Evolutionary conservation across 2,797 vertebrate species (phyloP).

Genomic region (Varecia variegata): DNA sequence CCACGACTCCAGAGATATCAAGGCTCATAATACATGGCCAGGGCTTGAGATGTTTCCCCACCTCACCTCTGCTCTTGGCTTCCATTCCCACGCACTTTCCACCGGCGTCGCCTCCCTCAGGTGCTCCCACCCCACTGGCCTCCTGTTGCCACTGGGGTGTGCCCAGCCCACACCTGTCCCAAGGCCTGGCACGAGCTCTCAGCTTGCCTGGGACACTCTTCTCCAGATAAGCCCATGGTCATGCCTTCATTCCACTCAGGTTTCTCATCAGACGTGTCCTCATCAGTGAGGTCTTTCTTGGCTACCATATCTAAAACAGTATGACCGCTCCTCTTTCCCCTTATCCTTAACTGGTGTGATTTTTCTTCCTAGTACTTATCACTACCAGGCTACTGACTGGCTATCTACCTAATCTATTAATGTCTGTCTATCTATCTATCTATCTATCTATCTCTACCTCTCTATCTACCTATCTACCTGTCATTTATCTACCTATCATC

Average conservation of each 20-base stretch:
- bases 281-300: not conserved
- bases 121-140: not conserved
- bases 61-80: not conserved
- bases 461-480: not conserved
- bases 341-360: not conserved
- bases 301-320: not conserved
- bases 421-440: too few relatives aligned
- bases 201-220: not conserved
- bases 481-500: not conserved
- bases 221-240: too few relatives aligned
- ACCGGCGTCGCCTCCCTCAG: not conserved
- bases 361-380: not conserved
- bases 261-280: not conserved
- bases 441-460: too few relatives aligned
- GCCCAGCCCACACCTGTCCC: not conserved
- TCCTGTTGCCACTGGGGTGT: not conserved
- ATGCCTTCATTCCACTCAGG: not conserved
- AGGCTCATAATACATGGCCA: not conserved
- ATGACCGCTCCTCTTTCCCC: not conserved
- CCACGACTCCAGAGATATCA: not conserved
- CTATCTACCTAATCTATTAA: too few relatives aligned
- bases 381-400: not conserved
- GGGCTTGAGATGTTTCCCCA: not conserved
- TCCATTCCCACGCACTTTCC: too few relatives aligned
- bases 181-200: not conserved